These are phyloP conservation scores for Helarctos malayanus DNA, from an alignment of 2,797 vertebrate genomes.

Conservation along the genomic window DNA sequence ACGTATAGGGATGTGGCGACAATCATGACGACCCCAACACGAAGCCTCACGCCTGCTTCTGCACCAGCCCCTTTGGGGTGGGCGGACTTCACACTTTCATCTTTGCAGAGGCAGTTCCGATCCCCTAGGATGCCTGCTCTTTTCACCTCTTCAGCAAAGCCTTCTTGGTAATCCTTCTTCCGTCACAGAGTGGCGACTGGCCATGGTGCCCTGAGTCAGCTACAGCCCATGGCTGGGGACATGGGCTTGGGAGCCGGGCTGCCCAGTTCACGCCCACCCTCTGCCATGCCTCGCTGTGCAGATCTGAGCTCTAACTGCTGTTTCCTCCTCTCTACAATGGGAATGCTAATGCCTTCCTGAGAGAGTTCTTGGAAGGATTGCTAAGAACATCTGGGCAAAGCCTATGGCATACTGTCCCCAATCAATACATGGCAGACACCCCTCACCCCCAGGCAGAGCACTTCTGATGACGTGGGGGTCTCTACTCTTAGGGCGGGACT, in stretches of 20 bases:
- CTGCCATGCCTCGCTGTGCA: not conserved
- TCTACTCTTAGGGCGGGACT: not conserved
- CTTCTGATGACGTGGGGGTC: too few species aligned
- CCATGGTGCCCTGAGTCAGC: too few species aligned
- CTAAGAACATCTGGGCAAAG: not conserved
- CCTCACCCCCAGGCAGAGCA: not conserved
- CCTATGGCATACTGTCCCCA: fast-evolving
- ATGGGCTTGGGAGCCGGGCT: not conserved
- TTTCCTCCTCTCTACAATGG: not conserved
- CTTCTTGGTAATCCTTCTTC: not conserved
- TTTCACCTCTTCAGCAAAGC: not conserved
- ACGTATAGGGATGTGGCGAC: not conserved
- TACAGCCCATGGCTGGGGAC: not conserved
- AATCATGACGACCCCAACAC: not conserved
- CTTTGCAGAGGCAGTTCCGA: not conserved
- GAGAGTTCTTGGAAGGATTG: not conserved
- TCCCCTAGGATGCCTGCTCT: not conserved
- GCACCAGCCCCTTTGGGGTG: not conserved
- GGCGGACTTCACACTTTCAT: not conserved
- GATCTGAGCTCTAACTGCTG: not conserved
- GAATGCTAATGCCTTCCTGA: too few species aligned
- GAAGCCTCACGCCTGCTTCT: not conserved
- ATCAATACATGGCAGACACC: fast-evolving
- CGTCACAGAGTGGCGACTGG: not conserved
- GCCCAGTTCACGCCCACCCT: fast-evolving